Evolutionary conservation across 2,888 invertebrate genomes (phyloP), one percentile per base, ranked within the genome.

Genomic region (Glomeris marginata): DNA sequence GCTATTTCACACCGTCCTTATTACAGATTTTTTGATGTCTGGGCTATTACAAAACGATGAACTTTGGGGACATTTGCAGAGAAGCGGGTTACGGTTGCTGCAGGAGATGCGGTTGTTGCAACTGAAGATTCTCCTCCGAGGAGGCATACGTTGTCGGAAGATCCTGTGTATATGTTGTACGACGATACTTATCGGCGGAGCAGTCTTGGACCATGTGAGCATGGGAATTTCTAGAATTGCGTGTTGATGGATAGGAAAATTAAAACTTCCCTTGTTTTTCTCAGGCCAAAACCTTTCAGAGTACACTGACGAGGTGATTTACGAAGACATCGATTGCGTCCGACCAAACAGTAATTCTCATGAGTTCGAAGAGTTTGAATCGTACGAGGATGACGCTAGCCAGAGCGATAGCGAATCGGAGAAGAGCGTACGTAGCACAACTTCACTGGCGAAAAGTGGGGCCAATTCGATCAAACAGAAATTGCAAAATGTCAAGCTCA

Each of bases 291-390:
- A 40, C 21, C 16, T 38, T n/a, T 45, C 28, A 21, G 34, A 28
- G 8, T 42, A 47, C 33, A 41, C 43, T n/a, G 52, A 54, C 10
- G 54, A 54, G 42, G 52, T 40, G 21, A 56, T 56, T 35, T 56
- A 56, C 37, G 56, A 56, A 47, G 56, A 56, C 44, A 55, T 56
- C 35, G 56, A 56, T 22, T 49, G 60, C 75, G 75, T 28, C 4
- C 28, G 8, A 5, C 28, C 4, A 28, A 8, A 8, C 52, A 77
- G 77, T 60, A 77, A 77, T 62, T 76, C 76, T 60, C 77, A 77
- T 77, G 76, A 76, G 61, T 77, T 52, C 34, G 57, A 55, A 41
- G 58, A 58, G 42, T 55, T 55, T 45, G 57, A 57, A 51, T 55
- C 54, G 22, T 56, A 55, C 52, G 77, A 77, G 60, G 78, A 78